phyloP scores from a whole-genome alignment of 2,797 vertebrate genomes.

The Microctenopoma steveboyesi region DNA sequence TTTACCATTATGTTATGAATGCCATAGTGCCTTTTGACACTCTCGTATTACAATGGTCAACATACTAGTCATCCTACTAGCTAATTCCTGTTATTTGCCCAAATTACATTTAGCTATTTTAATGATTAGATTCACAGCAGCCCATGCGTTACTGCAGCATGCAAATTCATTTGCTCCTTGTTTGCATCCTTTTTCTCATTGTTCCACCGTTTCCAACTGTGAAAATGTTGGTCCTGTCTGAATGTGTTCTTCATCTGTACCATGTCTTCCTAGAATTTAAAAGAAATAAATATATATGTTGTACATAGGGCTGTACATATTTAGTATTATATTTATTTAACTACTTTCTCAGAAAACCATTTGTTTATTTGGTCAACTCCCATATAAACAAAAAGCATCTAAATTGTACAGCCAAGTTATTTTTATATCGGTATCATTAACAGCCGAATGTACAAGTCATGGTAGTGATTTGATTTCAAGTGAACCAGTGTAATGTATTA shows the following conservation, averaged over 20 bases:
- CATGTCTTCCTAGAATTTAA: slow-evolving; percentile 6
- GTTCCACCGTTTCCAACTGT: slow-evolving; percentile 56
- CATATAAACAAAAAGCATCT: not conserved
- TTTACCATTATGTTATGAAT: not conserved
- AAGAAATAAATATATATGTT: not conserved
- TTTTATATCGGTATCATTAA: not conserved
- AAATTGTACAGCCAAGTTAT: too few relatives aligned
- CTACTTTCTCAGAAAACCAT: too few relatives aligned
- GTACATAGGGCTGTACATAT: not conserved
- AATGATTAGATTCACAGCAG: slow-evolving; percentile 77
- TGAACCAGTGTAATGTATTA: not conserved
- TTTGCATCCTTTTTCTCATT: slow-evolving; percentile 41
- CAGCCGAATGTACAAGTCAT: not conserved
- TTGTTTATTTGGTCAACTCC: not conserved
- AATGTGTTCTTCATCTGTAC: slow-evolving; percentile 71
- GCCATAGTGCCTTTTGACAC: too few relatives aligned
- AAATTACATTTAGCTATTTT: slow-evolving; percentile 27
- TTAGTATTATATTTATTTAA: too few relatives aligned
- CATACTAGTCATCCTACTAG: slow-evolving; percentile 1
- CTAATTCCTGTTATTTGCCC: slow-evolving; percentile 2
- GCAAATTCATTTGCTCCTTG: slow-evolving; percentile 54
- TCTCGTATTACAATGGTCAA: not conserved
- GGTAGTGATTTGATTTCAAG: not conserved
- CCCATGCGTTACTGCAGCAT: slow-evolving; percentile 76
- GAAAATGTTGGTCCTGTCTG: slow-evolving; percentile 64